Evolutionary conservation across 2,113 vertebrate species (phyloP).

Genomic region (Eclectus roratus): DNA sequence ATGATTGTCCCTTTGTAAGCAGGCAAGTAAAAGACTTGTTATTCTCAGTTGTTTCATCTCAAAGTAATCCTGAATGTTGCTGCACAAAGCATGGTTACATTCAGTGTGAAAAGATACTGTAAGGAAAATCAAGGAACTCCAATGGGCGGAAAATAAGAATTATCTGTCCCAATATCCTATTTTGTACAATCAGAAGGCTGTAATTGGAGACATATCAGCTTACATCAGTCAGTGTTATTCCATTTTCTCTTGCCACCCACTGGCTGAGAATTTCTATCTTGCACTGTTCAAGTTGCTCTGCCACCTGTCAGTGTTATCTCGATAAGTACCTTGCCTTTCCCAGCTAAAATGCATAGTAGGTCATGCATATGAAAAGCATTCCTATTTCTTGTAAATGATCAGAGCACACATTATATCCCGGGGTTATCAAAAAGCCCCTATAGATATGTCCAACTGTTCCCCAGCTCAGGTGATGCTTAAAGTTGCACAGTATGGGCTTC

Average conservation of each 20-base stretch:
- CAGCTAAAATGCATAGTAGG: constrained; percentile 8
- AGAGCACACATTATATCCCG: background rate
- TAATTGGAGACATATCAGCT: background rate
- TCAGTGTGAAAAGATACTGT: background rate
- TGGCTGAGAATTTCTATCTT: background rate
- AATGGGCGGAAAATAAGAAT: background rate
- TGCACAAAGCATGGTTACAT: background rate
- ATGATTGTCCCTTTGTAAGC: background rate
- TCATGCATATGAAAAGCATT: constrained; percentile 29
- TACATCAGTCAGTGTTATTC: background rate
- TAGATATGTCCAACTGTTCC: background rate
- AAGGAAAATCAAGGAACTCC: background rate
- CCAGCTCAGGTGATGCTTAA: background rate
- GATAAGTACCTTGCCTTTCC: constrained; percentile 7
- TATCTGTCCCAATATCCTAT: background rate
- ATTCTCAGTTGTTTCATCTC: background rate
- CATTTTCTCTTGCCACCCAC: constrained; percentile 3
- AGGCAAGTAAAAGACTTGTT: background rate
- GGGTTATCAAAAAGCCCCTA: background rate
- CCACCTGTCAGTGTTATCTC: constrained; percentile 25
- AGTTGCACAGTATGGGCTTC: constrained; percentile 3
- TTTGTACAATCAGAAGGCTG: background rate
- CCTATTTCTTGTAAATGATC: constrained; percentile 15
- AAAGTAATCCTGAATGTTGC: background rate
- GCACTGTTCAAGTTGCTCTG: background rate